A percentile compares a stretch with the other conserved stretches of the same genome.
phyloP scores from a whole-genome alignment of 2,888 invertebrate genomes.

The Andrena dorsata region DNA sequence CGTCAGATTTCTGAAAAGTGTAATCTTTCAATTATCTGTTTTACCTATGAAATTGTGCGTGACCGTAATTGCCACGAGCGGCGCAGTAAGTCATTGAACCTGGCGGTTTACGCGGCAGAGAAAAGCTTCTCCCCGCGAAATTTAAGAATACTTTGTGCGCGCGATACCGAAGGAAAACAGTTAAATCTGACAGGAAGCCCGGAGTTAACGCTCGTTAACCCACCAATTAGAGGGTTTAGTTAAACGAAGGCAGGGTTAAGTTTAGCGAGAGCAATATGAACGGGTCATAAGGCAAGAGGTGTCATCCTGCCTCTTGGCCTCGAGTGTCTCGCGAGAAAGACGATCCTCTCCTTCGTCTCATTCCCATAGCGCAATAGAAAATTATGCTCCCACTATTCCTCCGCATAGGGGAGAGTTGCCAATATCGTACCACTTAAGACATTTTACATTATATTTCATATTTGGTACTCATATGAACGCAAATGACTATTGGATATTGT shows the following conservation, averaged over 20 bases:
- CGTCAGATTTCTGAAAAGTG: too few species aligned
- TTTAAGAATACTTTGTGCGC: constrained; percentile 47
- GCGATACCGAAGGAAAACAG: constrained; percentile 78
- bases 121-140: constrained; percentile 15
- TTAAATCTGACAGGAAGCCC: constrained; percentile 84
- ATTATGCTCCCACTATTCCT: too few species aligned
- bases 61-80: neutral
- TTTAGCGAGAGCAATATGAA: constrained; percentile 74
- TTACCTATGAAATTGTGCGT: neutral
- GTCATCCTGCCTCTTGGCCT: constrained; percentile 74
- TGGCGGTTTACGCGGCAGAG: neutral
- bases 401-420: too few species aligned
- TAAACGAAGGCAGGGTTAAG: constrained; percentile 78
- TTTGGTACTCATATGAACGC: too few species aligned
- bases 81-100: constrained; percentile 30
- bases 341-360: neutral
- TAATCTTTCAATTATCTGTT: too few species aligned
- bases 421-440: too few species aligned
- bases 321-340: constrained; percentile 35
- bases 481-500: too few species aligned
- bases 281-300: constrained; percentile 81
- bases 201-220: constrained; percentile 85
- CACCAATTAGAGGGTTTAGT: constrained; percentile 82
- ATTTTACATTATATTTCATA: too few species aligned
- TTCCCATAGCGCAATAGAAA: neutral